phyloP scores from a whole-genome alignment of 2,113 vertebrate genomes.

The Noctilio leporinus region DNA sequence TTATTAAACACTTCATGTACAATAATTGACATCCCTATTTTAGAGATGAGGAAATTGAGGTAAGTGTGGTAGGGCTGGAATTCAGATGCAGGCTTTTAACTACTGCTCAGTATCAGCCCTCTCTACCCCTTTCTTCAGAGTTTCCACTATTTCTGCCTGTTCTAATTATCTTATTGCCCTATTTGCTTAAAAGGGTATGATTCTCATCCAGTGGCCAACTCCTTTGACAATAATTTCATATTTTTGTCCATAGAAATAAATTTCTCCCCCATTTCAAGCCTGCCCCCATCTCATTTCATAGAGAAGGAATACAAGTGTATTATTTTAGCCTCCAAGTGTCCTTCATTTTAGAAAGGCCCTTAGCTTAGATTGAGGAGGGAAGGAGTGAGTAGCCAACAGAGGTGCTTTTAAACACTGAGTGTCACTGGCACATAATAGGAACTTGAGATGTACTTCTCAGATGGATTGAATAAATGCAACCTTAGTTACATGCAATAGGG shows the following conservation, averaged over 20 bases:
- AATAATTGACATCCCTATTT: not conserved
- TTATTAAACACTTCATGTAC: not conserved
- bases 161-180: not conserved
- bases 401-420: not conserved
- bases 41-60: not conserved
- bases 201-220: not conserved
- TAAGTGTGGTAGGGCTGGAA: not conserved
- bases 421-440: not conserved
- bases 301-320: not conserved
- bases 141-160: not conserved
- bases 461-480: not conserved
- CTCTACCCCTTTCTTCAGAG: not conserved
- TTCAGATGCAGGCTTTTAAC: not conserved
- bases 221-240: not conserved
- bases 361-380: not conserved
- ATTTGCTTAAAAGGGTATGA: not conserved
- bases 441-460: not conserved
- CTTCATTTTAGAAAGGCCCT: not conserved
- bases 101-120: not conserved
- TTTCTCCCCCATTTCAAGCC: not conserved
- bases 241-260: not conserved
- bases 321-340: not conserved
- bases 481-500: not conserved
- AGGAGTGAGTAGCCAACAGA: not conserved
- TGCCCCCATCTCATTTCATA: not conserved